Evolutionary conservation across 2,888 invertebrate genomes (phyloP), one percentile per base, ranked within the genome.

Genomic region (Caenorhabditis uteleia): DNA sequence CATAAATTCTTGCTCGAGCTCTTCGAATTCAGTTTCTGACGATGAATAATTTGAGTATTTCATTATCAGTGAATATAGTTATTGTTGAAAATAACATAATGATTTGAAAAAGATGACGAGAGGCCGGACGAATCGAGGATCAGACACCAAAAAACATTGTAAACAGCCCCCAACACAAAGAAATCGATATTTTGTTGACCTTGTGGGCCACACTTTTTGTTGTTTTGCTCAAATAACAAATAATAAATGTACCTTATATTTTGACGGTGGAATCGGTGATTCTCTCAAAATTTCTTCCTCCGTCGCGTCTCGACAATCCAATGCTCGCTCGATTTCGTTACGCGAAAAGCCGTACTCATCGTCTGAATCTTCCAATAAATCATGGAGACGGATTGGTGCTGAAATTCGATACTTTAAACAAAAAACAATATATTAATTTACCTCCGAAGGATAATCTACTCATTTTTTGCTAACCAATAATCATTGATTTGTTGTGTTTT

Each of bases 331-430:
- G 33, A 62, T 53, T 23, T 64, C 60, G 2, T 53, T 51, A 14
- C 55, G n/a, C 29, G 55, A 56, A 27, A 75, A 59, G 16, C 70
- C 70, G 25, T 75, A 72, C 23, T 70, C 75, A 42, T 75, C 72
- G 36, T 64, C 68, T 10, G 59, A 56, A n/a, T 67, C 70, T 21
- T 68, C 64, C 31, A 68, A 59, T n/a, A 72, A 60, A 46, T 72
- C 72, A 48, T 70, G 70, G 23, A 72, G 56, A 27, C 72, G 72
- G 26, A 72, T 64, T 20, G 72, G 48, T 33, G 64, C 75, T 65
- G 49, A 33, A 58, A 61, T n/a, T n/a, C n/a, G n/a, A n/a, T n/a
- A 39, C n/a, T n/a, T n/a, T n/a, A n/a, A n/a, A n/a, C n/a, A n/a
- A n/a, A n/a, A n/a, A n/a, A n/a, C n/a, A n/a, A n/a, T n/a, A n/a